Evolutionary conservation across 1,140 invertebrate species (phyloP).

Genomic region (Trigoniulus corallinus): DNA sequence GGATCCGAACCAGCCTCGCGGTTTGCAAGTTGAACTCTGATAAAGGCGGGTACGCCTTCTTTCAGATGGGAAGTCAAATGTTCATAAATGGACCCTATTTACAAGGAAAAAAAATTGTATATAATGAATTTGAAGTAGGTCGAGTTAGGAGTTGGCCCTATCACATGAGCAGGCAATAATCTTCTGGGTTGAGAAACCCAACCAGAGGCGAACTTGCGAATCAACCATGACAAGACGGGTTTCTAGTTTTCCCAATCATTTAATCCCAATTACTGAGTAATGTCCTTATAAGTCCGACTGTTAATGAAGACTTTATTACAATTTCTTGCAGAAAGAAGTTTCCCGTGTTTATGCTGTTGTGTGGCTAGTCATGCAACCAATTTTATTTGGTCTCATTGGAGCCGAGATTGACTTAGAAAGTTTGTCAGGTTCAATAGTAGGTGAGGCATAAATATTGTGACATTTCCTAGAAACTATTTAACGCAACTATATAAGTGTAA

Average conservation of each 20-base stretch:
- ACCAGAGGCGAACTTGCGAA: not conserved
- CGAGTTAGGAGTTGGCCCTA: too few relatives aligned
- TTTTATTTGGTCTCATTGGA: conserved; percentile 5
- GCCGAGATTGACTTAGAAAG: not conserved
- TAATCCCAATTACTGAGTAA: not conserved
- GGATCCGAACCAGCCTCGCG: too few relatives aligned
- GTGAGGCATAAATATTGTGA: not conserved
- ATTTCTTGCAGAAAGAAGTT: not conserved
- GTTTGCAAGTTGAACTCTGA: too few relatives aligned
- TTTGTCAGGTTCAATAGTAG: not conserved
- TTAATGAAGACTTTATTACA: not conserved
- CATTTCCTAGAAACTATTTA: not conserved
- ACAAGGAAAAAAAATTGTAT: too few relatives aligned
- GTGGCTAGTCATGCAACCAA: conserved; percentile 1
- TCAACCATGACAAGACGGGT: not conserved
- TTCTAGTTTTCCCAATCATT: not conserved
- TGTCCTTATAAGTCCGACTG: not conserved
- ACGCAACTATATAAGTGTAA: not conserved
- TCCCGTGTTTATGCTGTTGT: not conserved
- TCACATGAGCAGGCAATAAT: too few relatives aligned
- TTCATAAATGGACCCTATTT: too few relatives aligned
- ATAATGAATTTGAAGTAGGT: too few relatives aligned
- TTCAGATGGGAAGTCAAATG: too few relatives aligned
- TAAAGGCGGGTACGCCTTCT: too few relatives aligned
- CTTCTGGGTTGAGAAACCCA: too few relatives aligned